phyloP scores from a whole-genome alignment of 2,113 vertebrate species.

The Triplophysa tibetana region DNA sequence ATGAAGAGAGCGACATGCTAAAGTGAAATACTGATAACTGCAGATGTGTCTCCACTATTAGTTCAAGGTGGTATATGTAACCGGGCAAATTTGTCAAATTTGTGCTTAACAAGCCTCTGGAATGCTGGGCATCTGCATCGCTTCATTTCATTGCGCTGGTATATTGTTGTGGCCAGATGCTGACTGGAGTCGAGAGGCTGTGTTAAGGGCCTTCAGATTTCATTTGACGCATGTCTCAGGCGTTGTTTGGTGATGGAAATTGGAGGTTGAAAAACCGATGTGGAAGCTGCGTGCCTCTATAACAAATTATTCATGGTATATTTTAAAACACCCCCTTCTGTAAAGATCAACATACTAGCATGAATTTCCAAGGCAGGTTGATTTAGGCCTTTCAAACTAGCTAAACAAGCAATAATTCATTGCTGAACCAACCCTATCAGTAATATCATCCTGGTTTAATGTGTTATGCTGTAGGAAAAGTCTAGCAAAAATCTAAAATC shows the following conservation, averaged over 20 bases:
- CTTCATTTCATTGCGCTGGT: slow-evolving; percentile 9
- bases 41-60: not conserved
- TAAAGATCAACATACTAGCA: not conserved
- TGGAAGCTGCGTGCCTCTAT: not conserved
- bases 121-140: not conserved
- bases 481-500: too few species aligned
- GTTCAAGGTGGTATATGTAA: too few species aligned
- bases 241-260: slow-evolving; percentile 7
- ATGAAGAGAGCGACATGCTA: slow-evolving; percentile 13
- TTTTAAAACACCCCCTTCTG: slow-evolving; percentile 3
- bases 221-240: not conserved
- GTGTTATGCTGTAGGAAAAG: not conserved
- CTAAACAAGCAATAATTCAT: too few species aligned
- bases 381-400: not conserved
- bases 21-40: slow-evolving; percentile 19
- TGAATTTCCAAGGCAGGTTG: not conserved
- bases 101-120: slow-evolving; percentile 6
- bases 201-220: slow-evolving; percentile 14
- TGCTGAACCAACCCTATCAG: too few species aligned
- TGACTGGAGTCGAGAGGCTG: not conserved
- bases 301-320: slow-evolving; percentile 6
- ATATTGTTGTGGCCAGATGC: not conserved
- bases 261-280: not conserved
- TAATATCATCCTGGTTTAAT: too few species aligned
- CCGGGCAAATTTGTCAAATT: not conserved